Conservation (phyloP, 1,140 invertebrate species). For the Aplysia californica region DNA sequence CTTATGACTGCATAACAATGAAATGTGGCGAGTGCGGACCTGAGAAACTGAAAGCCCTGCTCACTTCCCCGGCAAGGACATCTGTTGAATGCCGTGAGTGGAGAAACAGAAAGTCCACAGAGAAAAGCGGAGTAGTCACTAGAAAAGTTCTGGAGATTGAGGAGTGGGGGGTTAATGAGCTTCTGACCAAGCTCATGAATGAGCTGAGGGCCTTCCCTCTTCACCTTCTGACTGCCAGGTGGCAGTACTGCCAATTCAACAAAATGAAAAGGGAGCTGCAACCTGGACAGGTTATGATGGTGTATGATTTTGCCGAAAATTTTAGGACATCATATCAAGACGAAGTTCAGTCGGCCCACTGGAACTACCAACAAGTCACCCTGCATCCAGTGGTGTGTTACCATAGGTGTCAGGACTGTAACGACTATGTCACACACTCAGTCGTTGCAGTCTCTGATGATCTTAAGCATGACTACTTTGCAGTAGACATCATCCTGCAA, state of each 20-base stretch:
- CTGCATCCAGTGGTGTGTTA: neutral
- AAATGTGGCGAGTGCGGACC: neutral
- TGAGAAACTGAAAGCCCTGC: neutral
- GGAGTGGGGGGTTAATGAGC: neutral
- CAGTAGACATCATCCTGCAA: neutral
- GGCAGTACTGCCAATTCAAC: neutral
- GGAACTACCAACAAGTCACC: neutral
- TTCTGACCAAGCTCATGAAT: neutral
- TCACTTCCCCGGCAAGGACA: neutral
- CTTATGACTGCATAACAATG: neutral
- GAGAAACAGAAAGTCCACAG: neutral
- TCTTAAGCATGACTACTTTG: neutral
- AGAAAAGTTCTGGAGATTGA: neutral
- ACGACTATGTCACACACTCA: neutral
- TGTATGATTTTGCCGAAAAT: neutral
- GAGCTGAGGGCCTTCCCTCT: neutral
- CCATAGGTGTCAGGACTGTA: neutral
- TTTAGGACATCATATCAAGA: neutral
- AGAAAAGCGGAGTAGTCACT: neutral
- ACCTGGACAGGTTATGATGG: neutral
- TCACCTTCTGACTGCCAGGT: neutral
- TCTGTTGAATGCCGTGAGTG: neutral
- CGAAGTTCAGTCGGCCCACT: neutral
- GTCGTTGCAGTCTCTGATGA: neutral
- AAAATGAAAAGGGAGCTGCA: neutral